Conservation (phyloP, 1,140 invertebrate genomes). For the Drosophila nigromelanica region DNA sequence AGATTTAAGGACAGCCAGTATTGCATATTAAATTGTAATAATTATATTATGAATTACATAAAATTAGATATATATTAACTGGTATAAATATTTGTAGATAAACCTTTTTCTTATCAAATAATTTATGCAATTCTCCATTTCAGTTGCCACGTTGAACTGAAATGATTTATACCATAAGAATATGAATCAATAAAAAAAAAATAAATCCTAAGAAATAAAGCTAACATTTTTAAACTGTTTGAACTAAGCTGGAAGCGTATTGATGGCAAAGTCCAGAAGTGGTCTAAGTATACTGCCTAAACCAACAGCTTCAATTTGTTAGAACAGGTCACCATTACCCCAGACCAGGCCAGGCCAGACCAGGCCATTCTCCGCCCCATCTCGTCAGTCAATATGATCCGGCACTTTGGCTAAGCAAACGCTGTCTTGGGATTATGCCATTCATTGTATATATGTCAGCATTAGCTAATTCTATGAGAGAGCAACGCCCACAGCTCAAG, state of each 20-base stretch:
- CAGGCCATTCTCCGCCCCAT: neutral
- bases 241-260: neutral
- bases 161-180: neutral
- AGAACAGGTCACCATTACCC: neutral
- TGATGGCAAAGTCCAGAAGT: conserved; percentile 10
- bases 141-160: too few species aligned
- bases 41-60: too few species aligned
- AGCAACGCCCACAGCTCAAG: conserved; percentile 20
- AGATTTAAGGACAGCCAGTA: too few species aligned
- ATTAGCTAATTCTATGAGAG: conserved; percentile 70
- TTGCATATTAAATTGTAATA: too few species aligned
- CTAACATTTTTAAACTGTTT: neutral
- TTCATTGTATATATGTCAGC: conserved; percentile 73
- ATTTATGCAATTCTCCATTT: too few species aligned
- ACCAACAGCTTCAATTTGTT: conserved; percentile 10
- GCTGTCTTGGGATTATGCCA: conserved; percentile 63
- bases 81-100: too few species aligned
- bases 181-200: neutral
- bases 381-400: neutral
- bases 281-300: neutral
- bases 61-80: too few species aligned
- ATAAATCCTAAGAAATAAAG: conserved; percentile 1
- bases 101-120: too few species aligned
- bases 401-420: conserved; percentile 64
- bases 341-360: neutral